phyloP scores from a whole-genome alignment of 2,797 vertebrate genomes.

The Lates japonicus region DNA sequence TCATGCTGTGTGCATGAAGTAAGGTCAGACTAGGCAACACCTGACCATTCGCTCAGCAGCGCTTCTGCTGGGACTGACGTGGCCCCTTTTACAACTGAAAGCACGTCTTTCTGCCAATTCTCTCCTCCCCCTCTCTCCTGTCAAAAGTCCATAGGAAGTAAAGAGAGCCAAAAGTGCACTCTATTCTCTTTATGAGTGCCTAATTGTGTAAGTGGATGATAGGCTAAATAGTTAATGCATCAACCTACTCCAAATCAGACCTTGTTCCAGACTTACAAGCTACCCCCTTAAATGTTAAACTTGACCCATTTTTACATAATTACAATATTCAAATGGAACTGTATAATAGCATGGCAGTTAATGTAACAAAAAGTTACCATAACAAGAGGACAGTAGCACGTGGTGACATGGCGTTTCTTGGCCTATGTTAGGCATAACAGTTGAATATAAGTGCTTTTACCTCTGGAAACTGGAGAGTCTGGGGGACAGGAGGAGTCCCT shows the following conservation, averaged over 20 bases:
- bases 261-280: slow-evolving; percentile 2
- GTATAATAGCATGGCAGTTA: background rate
- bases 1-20: background rate
- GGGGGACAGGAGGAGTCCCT: slow-evolving; percentile 89
- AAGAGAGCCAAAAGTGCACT: slow-evolving; percentile 36
- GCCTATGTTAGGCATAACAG: background rate
- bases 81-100: slow-evolving; percentile 60
- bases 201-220: slow-evolving; percentile 39
- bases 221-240: slow-evolving; percentile 47
- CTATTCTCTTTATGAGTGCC: slow-evolving; percentile 36
- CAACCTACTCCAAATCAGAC: slow-evolving; percentile 20
- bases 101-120: slow-evolving; percentile 48
- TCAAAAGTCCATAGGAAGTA: slow-evolving; percentile 64
- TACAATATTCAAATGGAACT: background rate
- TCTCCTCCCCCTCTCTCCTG: slow-evolving; percentile 50
- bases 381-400: slow-evolving; percentile 33
- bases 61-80: slow-evolving; percentile 55
- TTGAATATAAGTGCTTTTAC: slow-evolving; percentile 80
- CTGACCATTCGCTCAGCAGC: slow-evolving; percentile 48
- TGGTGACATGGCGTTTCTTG: slow-evolving; percentile 34
- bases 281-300: background rate
- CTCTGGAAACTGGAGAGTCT: slow-evolving; percentile 91
- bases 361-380: background rate
- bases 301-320: background rate
- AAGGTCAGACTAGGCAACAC: slow-evolving; percentile 46